phyloP scores from a whole-genome alignment of 30 jellyfish, hydroid and myxozoan genomes.

The Turritopsis rubra region DNA sequence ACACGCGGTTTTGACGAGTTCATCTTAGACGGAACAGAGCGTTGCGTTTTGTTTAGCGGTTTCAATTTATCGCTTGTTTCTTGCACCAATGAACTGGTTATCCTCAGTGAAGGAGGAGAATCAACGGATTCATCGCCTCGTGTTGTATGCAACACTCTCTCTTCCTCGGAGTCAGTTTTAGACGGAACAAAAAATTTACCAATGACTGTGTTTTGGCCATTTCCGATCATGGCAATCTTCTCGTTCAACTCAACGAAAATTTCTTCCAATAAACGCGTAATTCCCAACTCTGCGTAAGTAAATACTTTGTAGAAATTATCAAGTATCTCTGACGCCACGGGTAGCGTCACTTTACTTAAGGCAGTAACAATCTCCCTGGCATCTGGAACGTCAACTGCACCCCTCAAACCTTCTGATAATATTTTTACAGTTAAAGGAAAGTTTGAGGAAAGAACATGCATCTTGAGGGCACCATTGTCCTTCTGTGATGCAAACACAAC shows the following conservation, averaged over 20 bases:
- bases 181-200: background rate
- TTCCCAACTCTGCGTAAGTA: slow-evolving; percentile 27
- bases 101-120: background rate
- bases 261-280: slow-evolving; percentile 23
- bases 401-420: background rate
- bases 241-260: slow-evolving; percentile 15
- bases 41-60: background rate
- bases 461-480: slow-evolving; percentile 1
- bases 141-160: background rate
- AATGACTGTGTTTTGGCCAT: background rate
- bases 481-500: slow-evolving; percentile 12
- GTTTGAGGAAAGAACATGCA: slow-evolving; percentile 10
- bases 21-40: background rate
- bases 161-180: background rate
- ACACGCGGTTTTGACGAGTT: slow-evolving; percentile 10
- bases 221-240: background rate
- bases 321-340: background rate
- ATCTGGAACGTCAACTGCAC: slow-evolving; percentile 13
- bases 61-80: background rate
- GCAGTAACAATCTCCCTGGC: background rate
- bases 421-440: background rate
- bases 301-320: background rate
- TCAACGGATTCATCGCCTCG: background rate
- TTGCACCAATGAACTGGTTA: background rate
- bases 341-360: background rate